Evolutionary conservation across 2,113 vertebrate species (phyloP).

Genomic region (Charadrius vociferus): DNA sequence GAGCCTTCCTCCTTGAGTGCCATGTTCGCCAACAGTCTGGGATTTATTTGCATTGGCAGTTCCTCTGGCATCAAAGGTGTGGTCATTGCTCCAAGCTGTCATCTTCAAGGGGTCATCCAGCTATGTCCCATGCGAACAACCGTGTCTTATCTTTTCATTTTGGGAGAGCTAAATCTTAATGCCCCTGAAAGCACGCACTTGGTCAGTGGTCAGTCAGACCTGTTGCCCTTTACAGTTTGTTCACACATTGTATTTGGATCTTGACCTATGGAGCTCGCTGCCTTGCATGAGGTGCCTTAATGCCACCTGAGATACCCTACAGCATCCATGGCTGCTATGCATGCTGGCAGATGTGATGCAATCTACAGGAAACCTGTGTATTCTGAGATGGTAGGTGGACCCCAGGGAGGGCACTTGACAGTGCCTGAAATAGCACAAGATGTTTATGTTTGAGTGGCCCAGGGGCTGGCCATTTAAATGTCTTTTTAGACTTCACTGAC

Average conservation of each 20-base stretch:
- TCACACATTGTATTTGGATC: background rate
- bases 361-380: background rate
- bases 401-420: background rate
- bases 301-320: background rate
- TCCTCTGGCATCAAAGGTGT: slow-evolving; percentile 29
- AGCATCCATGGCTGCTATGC: background rate
- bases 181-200: rapidly evolving
- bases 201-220: background rate
- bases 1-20: slow-evolving; percentile 64
- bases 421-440: background rate
- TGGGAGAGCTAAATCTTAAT: background rate
- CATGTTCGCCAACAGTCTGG: background rate
- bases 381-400: background rate
- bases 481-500: background rate
- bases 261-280: background rate
- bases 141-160: background rate
- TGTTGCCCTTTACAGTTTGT: background rate
- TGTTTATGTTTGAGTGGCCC: background rate
- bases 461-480: background rate
- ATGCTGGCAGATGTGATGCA: background rate
- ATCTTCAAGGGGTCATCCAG: background rate
- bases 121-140: background rate
- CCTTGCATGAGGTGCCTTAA: background rate
- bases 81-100: slow-evolving; percentile 5
- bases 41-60: slow-evolving; percentile 48